Evolutionary conservation across 2,888 invertebrate genomes (phyloP), one percentile per base, ranked within the genome.

Genomic region (Conus canariensis): DNA sequence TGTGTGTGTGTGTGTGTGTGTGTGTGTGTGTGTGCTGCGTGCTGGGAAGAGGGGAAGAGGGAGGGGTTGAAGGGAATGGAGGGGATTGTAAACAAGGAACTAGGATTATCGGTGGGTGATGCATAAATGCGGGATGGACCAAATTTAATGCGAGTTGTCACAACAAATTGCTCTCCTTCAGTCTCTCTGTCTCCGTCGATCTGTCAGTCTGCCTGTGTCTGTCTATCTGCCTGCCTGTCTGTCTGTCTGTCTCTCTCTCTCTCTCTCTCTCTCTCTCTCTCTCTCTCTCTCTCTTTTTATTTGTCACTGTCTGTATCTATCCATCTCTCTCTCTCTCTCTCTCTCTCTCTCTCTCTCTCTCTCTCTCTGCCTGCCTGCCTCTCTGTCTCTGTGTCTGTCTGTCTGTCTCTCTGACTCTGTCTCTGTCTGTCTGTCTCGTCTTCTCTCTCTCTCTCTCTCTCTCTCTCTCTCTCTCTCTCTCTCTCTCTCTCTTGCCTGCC

Each of bases 191-290:
- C 60, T 64, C 60, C 4, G 12, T 60, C 70, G 0, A 0, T 70
- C 70, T 70, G 19, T 70, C 70, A 6, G 19, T 22, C 70, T 1
- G 16, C 8, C 70, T 19, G 16, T 7, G 7, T 70, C 1, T 19
- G 16, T 70, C 70, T 70, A 14, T 70, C 70, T 70, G n/a, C n/a
- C 30, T 30, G 30, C 2, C 30, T 1, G 30, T 30, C 30, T 30
- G 30, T 2, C 30, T 30, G 30, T 74, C 60, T 64, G 6, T 16
- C 60, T 64, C 60, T 64, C 60, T 16, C 60, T 64, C 60, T 14
- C 60, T 64, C 74, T 74, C n/a, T n/a, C n/a, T 74, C 74, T 74
- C 74, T 74, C 74, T 74, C 74, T 74, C 74, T 74, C 74, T n/a
- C 74, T 30, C 30, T 30, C 0, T 30, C n/a, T n/a, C n/a, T n/a